Evolutionary conservation across 2,888 invertebrate species (phyloP).

Genomic region (Timema cristinae): DNA sequence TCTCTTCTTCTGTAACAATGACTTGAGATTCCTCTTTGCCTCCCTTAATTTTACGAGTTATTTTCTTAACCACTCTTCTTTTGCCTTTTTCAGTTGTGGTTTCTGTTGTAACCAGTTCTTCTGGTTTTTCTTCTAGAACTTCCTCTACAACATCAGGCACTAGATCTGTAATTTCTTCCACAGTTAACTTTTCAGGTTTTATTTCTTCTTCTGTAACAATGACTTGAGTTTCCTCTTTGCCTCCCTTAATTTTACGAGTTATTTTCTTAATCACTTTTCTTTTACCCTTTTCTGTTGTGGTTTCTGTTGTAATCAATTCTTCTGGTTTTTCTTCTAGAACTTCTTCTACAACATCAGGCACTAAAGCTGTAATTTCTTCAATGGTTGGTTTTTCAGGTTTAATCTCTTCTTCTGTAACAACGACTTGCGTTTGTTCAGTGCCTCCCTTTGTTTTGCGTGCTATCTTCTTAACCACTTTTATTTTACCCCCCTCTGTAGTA

Average conservation of each 20-base stretch:
- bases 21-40: too few relatives aligned
- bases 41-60: too few relatives aligned
- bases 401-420: slow-evolving; percentile 20
- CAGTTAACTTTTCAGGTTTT: not conserved
- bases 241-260: not conserved
- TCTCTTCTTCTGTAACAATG: too few relatives aligned
- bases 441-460: slow-evolving; percentile 22
- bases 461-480: not conserved
- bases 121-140: slow-evolving; percentile 34
- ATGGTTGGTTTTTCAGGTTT: slow-evolving; percentile 19
- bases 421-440: slow-evolving; percentile 27
- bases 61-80: not conserved
- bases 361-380: slow-evolving; percentile 17
- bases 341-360: slow-evolving; percentile 33
- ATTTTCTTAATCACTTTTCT: not conserved
- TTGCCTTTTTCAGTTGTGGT: slow-evolving; percentile 23
- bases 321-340: slow-evolving; percentile 49
- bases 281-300: slow-evolving; percentile 27
- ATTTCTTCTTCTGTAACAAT: too few relatives aligned
- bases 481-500: not conserved
- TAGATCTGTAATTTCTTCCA: slow-evolving; percentile 12
- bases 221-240: too few relatives aligned
- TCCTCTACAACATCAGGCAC: slow-evolving; percentile 33
- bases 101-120: slow-evolving; percentile 33
- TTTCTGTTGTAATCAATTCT: slow-evolving; percentile 37